These are phyloP conservation scores for Chrysotoxum bicinctum DNA, from an alignment of 2,888 invertebrate genomes.

Conservation along the genomic window DNA sequence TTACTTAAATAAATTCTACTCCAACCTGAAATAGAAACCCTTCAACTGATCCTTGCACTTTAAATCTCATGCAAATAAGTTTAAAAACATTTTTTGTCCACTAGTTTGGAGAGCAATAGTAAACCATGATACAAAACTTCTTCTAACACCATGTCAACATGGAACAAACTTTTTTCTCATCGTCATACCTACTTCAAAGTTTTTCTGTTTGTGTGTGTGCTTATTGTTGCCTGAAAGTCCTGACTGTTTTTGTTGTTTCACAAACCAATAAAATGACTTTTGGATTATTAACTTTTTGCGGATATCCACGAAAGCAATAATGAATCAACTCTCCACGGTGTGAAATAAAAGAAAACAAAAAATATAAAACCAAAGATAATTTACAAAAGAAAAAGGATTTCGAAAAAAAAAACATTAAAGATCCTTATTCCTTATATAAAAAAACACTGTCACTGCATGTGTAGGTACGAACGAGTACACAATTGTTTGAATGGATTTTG, in stretches of 20 bases:
- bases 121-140: constrained; percentile 37
- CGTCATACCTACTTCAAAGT: constrained; percentile 13
- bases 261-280: constrained; percentile 45
- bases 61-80: neutral
- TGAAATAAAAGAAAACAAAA: constrained; percentile 43
- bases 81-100: neutral
- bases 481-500: neutral
- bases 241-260: neutral
- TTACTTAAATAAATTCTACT: neutral
- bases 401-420: neutral
- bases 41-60: neutral
- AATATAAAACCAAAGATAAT: constrained; percentile 14
- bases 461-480: too few relatives aligned
- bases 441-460: neutral
- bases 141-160: constrained; percentile 61
- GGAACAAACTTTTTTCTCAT: constrained; percentile 39
- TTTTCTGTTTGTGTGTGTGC: neutral
- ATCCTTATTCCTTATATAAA: neutral
- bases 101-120: neutral
- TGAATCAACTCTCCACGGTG: constrained; percentile 58
- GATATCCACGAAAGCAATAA: constrained; percentile 64
- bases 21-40: neutral
- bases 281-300: constrained; percentile 65
- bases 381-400: constrained; percentile 13
- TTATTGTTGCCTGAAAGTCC: neutral